Evolutionary conservation across 2,888 invertebrate species (phyloP), one percentile per base, ranked within the genome.

Genomic region (Tetanocera ferruginea): DNA sequence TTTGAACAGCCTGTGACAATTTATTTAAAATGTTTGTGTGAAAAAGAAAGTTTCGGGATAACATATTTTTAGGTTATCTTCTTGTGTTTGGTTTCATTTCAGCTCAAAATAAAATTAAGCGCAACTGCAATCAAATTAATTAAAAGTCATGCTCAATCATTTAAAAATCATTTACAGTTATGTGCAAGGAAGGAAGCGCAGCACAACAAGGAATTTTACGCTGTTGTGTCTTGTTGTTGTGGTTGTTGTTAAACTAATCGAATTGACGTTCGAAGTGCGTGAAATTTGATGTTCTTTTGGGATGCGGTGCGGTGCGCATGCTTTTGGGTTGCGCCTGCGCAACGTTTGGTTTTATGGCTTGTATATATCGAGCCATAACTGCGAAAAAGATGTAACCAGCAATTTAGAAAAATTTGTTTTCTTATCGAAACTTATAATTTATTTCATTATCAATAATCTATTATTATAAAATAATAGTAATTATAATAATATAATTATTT

Each of bases 131-230:
- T 76, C 62, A 76, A 76, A 76, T 70, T 76, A 70, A 76, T 76
- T 76, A 76, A 76, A 76, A 76, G 60, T 76, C 76, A 70, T 76
- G 60, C 70, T 76, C 62, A 76, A 76, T 76, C 76, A 76, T 76
- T 76, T 76, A 76, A 75, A 75, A 75, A 75, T 75, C 75, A 75
- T 75, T 75, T 75, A 75, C 75, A 75, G 75, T 75, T 75, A 75
- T 75, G 55, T 28, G 69, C 25, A 64, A 55, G 67, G 34, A 23
- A 66, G 67, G 75, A 55, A 52, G 67, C 75, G 72, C 17, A 37
- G 28, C 31, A 71, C 71, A 73, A 34, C 75, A 52, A 52, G 43
- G 64, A 43, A 28, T 62, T 25, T 74, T 28, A 19, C 19, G 14
- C 66, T 62, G 23, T 74, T 23, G n/a, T 31, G 19, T 28, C 23